Conservation (phyloP, 2,888 invertebrate genomes). For the Ptychoptera contaminata region DNA sequence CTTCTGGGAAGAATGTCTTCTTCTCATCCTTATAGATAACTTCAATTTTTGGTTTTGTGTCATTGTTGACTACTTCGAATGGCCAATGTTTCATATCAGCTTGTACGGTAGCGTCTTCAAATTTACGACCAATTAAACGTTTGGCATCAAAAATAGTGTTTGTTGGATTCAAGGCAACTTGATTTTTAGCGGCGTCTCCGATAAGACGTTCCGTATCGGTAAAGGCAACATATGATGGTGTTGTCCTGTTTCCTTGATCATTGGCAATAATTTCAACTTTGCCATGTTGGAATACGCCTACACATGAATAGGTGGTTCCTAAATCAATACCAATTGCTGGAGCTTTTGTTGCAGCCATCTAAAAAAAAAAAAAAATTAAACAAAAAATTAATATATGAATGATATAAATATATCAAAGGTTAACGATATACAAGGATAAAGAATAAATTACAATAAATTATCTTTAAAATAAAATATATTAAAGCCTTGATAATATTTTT, state of each 20-base stretch:
- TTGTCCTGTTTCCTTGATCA: conserved; percentile 80
- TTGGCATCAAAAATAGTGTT: conserved; percentile 89
- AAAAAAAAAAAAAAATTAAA: not conserved
- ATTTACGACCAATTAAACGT: conserved; percentile 84
- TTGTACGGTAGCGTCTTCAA: conserved; percentile 78
- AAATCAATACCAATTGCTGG: conserved; percentile 91
- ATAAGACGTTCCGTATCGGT: conserved; percentile 71
- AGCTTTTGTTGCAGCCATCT: conserved; percentile 28
- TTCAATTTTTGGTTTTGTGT: conserved; percentile 65
- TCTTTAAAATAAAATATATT: too few species aligned
- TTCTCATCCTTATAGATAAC: conserved; percentile 77
- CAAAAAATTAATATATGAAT: too few species aligned
- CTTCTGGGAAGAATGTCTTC: conserved; percentile 82
- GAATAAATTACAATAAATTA: too few species aligned
- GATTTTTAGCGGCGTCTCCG: conserved; percentile 72
- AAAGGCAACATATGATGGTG: conserved; percentile 62
- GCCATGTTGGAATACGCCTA: conserved; percentile 84
- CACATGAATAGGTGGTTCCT: conserved; percentile 90
- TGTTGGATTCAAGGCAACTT: conserved; percentile 75
- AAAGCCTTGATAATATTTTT: too few species aligned
- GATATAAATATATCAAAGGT: too few species aligned
- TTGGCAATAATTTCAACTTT: conserved; percentile 84
- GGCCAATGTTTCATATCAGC: conserved; percentile 91
- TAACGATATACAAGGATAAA: too few species aligned
- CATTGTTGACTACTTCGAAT: conserved; percentile 68